phyloP scores from a whole-genome alignment of 2,113 vertebrate species.

The Callipepla squamata region DNA sequence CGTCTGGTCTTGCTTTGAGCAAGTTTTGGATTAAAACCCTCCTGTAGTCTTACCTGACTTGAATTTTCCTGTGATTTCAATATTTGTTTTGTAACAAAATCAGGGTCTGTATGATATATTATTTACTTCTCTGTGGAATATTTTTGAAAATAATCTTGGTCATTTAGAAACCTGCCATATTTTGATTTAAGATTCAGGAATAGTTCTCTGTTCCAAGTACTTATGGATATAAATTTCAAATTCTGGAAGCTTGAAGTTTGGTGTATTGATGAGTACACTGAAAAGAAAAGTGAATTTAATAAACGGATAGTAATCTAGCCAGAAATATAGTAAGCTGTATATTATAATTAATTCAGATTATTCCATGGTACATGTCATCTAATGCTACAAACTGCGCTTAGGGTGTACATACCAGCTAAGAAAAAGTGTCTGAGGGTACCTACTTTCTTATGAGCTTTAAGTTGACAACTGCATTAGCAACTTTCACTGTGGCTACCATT shows the following conservation, averaged over 20 bases:
- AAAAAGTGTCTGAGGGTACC: neutral
- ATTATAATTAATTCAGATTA: neutral
- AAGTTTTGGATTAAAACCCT: neutral
- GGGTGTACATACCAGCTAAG: neutral
- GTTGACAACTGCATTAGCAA: neutral
- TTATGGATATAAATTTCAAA: neutral
- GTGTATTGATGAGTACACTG: neutral
- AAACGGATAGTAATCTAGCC: neutral
- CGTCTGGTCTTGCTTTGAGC: neutral
- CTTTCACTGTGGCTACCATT: neutral
- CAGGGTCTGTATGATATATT: neutral
- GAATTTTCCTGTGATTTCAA: neutral
- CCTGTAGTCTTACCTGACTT: neutral
- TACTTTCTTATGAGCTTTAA: neutral
- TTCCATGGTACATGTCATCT: neutral
- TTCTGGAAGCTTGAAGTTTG: neutral
- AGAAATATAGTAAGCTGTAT: neutral
- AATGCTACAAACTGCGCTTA: neutral
- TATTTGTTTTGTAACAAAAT: neutral
- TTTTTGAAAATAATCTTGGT: neutral
- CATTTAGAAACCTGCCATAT: neutral
- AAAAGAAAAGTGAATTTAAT: conserved; percentile 25
- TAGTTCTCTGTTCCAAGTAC: neutral
- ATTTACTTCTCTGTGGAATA: neutral
- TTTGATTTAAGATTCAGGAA: conserved; percentile 11